A percentile compares a stretch with the other conserved stretches of the same genome.
These are phyloP conservation scores for Phoebastria nigripes DNA, from an alignment of 2,797 vertebrate genomes.

Conservation along the genomic window DNA sequence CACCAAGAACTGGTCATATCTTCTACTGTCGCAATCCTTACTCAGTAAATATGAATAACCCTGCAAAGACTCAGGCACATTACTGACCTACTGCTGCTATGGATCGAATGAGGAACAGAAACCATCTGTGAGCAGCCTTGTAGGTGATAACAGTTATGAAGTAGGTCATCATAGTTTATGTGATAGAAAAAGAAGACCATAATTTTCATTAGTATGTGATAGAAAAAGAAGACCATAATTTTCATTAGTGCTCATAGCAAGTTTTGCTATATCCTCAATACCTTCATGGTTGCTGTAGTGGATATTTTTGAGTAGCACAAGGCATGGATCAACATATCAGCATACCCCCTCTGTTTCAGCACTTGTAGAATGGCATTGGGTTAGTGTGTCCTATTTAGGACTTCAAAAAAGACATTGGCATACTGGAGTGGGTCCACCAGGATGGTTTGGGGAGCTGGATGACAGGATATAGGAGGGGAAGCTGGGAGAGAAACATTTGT, in stretches of 20 bases:
- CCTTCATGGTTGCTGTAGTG: not conserved
- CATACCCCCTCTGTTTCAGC: not conserved
- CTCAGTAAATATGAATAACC: not conserved
- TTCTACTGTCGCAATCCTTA: not conserved
- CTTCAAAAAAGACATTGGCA: not conserved
- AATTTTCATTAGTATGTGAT: not conserved
- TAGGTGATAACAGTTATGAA: not conserved
- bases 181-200: not conserved
- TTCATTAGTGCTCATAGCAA: not conserved
- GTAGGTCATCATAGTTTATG: not conserved
- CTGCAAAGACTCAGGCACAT: rapidly evolving
- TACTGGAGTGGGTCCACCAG: not conserved
- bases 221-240: not conserved
- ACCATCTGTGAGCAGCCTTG: not conserved
- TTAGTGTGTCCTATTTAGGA: not conserved
- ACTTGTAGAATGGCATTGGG: not conserved
- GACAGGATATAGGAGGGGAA: not conserved
- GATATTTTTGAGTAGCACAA: not conserved
- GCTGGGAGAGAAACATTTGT: not conserved
- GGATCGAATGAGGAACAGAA: not conserved
- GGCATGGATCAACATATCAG: not conserved
- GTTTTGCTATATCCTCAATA: not conserved
- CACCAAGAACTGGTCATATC: not conserved
- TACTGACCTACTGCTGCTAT: not conserved
- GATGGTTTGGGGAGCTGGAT: rapidly evolving